Evolutionary conservation across 2,113 vertebrate species (phyloP).

Genomic region (Barbus barbus): DNA sequence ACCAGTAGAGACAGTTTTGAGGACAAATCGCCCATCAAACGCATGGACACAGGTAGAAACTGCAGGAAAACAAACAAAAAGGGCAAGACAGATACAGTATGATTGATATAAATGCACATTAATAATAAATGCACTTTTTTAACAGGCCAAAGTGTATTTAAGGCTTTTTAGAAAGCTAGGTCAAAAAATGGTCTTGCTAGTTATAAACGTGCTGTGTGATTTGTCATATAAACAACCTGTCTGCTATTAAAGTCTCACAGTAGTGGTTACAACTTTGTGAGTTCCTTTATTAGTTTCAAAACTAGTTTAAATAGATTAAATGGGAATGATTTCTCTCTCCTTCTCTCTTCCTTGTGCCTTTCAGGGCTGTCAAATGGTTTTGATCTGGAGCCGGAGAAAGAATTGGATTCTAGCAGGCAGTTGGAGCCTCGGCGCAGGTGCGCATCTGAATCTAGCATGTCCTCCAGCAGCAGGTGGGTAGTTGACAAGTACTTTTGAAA

Average conservation of each 20-base stretch:
- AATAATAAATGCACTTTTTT: neutral
- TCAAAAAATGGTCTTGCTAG: neutral
- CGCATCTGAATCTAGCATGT: constrained; percentile 95
- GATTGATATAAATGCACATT: neutral
- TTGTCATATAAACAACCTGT: neutral
- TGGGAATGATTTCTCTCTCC: neutral
- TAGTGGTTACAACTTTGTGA: no score
- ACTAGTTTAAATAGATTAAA: neutral
- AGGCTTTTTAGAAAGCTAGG: neutral
- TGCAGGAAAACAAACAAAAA: neutral
- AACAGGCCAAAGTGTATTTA: neutral
- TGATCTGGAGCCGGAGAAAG: constrained; percentile 78
- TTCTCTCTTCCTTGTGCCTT: constrained; percentile 2
- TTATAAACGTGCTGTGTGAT: neutral
- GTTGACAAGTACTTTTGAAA: neutral
- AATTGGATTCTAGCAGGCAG: constrained; percentile 74
- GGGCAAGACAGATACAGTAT: neutral
- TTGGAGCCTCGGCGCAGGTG: constrained; percentile 88
- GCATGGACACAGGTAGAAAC: constrained; percentile 85
- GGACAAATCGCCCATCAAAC: constrained; percentile 86
- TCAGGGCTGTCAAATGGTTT: constrained; percentile 89
- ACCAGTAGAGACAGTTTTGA: constrained; percentile 81
- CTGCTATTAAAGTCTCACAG: neutral
- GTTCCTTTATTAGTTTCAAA: neutral
- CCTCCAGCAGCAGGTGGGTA: constrained; percentile 82